Base-by-base conservation (phyloP, 1,140 invertebrate genomes). In the Brachionus rubens region DNA sequence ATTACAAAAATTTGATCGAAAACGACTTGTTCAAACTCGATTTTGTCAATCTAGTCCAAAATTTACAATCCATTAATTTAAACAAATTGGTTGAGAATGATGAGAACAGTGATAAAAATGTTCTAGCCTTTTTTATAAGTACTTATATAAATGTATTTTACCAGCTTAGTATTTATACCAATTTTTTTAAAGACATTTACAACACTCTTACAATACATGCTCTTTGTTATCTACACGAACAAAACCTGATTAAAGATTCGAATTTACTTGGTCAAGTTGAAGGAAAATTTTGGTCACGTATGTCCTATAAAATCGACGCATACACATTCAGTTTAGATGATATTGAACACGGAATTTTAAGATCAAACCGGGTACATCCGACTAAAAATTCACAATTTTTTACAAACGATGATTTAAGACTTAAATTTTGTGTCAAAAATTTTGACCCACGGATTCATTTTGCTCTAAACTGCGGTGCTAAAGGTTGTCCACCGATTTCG, bases 401-500 rank as follows among this genome's bases (percentile, higher is more conserved):
- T 75, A 77, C 78, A 28, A 28, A 77, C 21, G 78, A 80, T 41
- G 84, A 85, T 77, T 80, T 81, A 0, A 79, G 83, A 65, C 21
- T 81, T 33, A 80, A 80, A 75, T 84, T 80, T 78, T 76, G 79
- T 5, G 62, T 82, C 14, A 78, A 80, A 46, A 77, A 78, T 36
- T 65, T 84, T 24, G 85, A 86, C 77, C 84, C 84, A 2, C 78
- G 84, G 47, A 83, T 86, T 65, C 85, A 86, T 78, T 85, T 86
- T 81, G 85, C 84, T 43, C 78, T 86, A 9, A 83, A 83, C 21
- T 85, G 84, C 81, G 85, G 84, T 43, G 84, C 84, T 16, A 82
- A 81, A 80, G 68, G 68, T 36, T 72, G 72, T 43, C 72, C 72
- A 43, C 48, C 33, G 2, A 75, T 59, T 19, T 26, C 50, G 6